phyloP scores from a whole-genome alignment of 2,113 vertebrate species.

The Trichomycterus rosablanca region DNA sequence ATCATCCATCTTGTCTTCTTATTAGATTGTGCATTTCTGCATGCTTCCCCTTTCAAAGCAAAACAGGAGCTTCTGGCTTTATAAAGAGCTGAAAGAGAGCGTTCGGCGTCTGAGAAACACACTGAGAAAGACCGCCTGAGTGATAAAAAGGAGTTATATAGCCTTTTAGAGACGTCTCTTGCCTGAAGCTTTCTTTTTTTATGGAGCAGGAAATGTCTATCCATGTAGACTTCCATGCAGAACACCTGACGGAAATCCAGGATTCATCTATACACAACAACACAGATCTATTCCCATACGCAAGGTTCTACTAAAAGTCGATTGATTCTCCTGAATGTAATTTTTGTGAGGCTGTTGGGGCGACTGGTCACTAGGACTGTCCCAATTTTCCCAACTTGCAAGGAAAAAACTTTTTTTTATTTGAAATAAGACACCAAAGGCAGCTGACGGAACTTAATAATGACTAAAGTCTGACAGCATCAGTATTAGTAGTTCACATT shows the following conservation, averaged over 20 bases:
- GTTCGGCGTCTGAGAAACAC: constrained; percentile 22
- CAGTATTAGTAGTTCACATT: no score
- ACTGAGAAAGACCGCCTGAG: constrained; percentile 26
- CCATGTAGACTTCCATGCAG: constrained; percentile 7
- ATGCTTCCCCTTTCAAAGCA: constrained; percentile 47
- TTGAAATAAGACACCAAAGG: no score
- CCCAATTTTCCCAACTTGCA: no score
- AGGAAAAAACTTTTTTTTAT: no score
- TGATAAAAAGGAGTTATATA: constrained; percentile 33
- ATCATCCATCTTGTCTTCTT: constrained; percentile 51
- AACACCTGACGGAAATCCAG: no score
- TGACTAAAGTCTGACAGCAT: no score
- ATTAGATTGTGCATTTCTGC: constrained; percentile 52
- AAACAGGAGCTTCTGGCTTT: constrained; percentile 46
- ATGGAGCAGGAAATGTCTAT: constrained; percentile 5
- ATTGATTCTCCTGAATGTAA: no score
- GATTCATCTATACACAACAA: constrained; percentile 17
- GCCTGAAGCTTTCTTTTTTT: constrained; percentile 17
- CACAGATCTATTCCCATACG: constrained; percentile 10
- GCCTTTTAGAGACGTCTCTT: constrained; percentile 25
- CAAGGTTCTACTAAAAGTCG: constrained; percentile 2
- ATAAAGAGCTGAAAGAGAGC: constrained; percentile 22
- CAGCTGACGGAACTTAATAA: no score
- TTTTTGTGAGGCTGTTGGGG: no score
- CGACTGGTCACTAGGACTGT: no score